phyloP scores from a whole-genome alignment of 2,888 invertebrate species.

The Orthonevra nobilis region DNA sequence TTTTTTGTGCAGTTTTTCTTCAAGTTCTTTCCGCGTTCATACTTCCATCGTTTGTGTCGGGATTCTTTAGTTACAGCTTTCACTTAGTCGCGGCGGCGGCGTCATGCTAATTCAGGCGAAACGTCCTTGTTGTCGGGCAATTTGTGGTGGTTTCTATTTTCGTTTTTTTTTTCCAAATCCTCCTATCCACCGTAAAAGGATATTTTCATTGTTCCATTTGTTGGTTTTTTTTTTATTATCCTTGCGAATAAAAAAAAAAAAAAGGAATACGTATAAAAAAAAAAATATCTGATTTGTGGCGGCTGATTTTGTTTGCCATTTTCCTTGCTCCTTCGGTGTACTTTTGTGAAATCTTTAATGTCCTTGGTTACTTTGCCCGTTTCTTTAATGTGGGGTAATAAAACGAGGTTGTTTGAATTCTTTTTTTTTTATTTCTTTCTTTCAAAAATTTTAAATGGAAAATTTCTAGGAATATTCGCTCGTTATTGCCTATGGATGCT shows the following conservation, averaged over 20 bases:
- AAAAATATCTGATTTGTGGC: conserved; percentile 60
- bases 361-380: conserved; percentile 21
- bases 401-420: no score
- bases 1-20: not conserved
- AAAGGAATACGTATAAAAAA: not conserved
- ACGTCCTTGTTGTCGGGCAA: conserved; percentile 62
- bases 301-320: conserved; percentile 49
- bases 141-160: conserved; percentile 37
- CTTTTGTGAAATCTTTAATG: conserved; percentile 9
- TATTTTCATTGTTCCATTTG: conserved; percentile 4
- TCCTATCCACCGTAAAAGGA: conserved; percentile 2
- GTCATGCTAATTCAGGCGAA: conserved; percentile 57
- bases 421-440: no score
- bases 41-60: not conserved
- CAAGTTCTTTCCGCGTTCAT: not conserved
- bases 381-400: conserved; percentile 26
- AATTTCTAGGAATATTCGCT: conserved; percentile 4
- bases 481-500: not conserved
- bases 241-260: not conserved
- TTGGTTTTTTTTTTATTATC: no score
- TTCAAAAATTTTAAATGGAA: conserved; percentile 2
- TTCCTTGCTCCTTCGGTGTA: not conserved
- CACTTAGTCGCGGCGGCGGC: conserved; percentile 48
- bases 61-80: conserved; percentile 31
- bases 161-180: not conserved